These are phyloP conservation scores for Ceratitis capitata DNA, from an alignment of 1,140 invertebrate genomes.

Conservation along the genomic window DNA sequence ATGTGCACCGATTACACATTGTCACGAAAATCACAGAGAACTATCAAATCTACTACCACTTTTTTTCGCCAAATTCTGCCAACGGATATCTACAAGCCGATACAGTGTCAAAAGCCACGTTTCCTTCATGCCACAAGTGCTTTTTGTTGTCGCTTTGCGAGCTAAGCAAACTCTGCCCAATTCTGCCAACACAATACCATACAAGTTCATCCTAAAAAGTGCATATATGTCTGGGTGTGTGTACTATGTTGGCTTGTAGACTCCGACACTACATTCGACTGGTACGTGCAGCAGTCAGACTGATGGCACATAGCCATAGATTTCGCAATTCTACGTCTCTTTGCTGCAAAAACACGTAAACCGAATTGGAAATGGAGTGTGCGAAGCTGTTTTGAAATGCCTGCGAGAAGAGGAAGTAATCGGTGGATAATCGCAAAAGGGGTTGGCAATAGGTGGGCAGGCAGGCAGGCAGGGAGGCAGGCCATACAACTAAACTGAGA, in stretches of 20 bases:
- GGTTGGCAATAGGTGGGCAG: not conserved
- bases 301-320: not conserved
- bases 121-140: not conserved
- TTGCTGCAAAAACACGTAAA: not conserved
- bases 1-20: not conserved
- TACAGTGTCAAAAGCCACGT: not conserved
- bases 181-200: no score
- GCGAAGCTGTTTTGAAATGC: not conserved
- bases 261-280: not conserved
- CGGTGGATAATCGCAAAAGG: not conserved
- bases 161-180: not conserved
- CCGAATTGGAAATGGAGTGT: not conserved
- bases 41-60: not conserved
- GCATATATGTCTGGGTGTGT: not conserved
- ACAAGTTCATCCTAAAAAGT: no score
- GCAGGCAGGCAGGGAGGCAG: not conserved
- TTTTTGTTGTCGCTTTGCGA: not conserved
- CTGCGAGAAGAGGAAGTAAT: not conserved
- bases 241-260: not conserved
- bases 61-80: not conserved
- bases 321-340: not conserved
- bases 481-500: no score
- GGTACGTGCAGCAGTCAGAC: not conserved
- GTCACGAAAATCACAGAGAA: conserved; percentile 9
- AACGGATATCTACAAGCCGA: not conserved